A percentile compares a stretch with the other conserved stretches of the same genome.
Conservation (phyloP, 2,888 invertebrate species). For the Amblyjoppa fuscipennis region DNA sequence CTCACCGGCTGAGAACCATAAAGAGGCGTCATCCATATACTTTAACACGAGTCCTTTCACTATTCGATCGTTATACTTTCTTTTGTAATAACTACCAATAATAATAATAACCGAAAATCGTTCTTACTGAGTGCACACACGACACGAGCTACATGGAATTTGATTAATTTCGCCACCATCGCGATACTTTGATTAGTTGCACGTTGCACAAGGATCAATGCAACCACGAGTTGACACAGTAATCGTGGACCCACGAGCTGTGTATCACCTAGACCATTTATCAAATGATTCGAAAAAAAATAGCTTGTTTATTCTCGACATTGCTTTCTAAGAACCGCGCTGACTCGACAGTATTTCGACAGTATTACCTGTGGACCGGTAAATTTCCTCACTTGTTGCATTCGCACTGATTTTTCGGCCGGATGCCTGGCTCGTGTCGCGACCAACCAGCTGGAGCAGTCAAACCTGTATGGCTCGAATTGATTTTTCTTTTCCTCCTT, state of each 20-base stretch:
- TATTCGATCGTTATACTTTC: neutral
- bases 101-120: neutral
- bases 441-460: neutral
- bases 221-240: neutral
- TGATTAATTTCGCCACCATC: slow-evolving; percentile 33
- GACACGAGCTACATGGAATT: neutral
- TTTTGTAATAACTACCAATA: neutral
- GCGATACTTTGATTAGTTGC: neutral
- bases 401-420: slow-evolving; percentile 3
- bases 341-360: neutral
- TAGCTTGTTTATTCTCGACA: neutral
- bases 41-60: neutral
- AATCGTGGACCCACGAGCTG: neutral
- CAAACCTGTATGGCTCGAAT: slow-evolving; percentile 21
- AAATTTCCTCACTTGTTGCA: slow-evolving; percentile 16
- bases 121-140: neutral
- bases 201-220: neutral
- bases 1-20: neutral
- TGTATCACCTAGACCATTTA: neutral
- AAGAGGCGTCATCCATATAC: neutral
- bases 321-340: slow-evolving; percentile 5
- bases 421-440: neutral
- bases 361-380: neutral
- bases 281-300: neutral
- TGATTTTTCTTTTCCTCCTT: slow-evolving; percentile 4